Conservation (phyloP, 2,113 vertebrate genomes). For the Excalfactoria chinensis region DNA sequence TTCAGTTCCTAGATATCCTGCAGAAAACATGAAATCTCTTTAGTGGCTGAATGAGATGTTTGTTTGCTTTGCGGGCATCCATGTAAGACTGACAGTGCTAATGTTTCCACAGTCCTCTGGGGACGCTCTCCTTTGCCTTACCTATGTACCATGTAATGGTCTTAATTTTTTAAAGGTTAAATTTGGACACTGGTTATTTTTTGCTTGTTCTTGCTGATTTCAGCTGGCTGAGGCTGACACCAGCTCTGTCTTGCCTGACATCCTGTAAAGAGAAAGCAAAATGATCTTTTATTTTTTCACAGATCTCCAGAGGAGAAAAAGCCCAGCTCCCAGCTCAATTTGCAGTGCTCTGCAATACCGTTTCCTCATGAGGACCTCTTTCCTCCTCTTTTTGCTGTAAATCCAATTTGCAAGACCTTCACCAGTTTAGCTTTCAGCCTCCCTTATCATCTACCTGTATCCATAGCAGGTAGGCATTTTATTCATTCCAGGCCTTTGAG, state of each 20-base stretch:
- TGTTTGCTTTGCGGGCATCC: background rate
- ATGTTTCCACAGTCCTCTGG: background rate
- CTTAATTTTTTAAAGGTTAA: background rate
- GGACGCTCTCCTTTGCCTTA: background rate
- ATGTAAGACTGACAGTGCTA: background rate
- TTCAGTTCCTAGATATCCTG: background rate
- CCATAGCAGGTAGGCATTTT: background rate
- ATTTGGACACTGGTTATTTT: conserved; percentile 3
- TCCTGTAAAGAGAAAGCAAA: conserved; percentile 32
- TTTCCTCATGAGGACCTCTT: background rate
- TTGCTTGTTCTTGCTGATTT: conserved; percentile 27
- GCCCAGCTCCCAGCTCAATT: background rate
- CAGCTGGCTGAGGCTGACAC: background rate
- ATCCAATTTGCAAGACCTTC: background rate
- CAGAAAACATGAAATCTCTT: background rate
- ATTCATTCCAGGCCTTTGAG: background rate
- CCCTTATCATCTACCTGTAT: background rate
- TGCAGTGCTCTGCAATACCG: background rate
- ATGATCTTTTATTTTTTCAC: conserved; percentile 18
- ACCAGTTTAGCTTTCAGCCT: conserved; percentile 16
- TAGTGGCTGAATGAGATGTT: background rate
- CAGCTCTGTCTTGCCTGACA: conserved; percentile 18
- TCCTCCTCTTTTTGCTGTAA: conserved; percentile 10
- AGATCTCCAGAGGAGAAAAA: conserved; percentile 26
- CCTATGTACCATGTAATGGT: background rate